A percentile compares a stretch with the other conserved stretches of the same genome.
These are phyloP conservation scores for Coenonympha glycerion DNA, from an alignment of 2,888 invertebrate species.

Conservation along the genomic window DNA sequence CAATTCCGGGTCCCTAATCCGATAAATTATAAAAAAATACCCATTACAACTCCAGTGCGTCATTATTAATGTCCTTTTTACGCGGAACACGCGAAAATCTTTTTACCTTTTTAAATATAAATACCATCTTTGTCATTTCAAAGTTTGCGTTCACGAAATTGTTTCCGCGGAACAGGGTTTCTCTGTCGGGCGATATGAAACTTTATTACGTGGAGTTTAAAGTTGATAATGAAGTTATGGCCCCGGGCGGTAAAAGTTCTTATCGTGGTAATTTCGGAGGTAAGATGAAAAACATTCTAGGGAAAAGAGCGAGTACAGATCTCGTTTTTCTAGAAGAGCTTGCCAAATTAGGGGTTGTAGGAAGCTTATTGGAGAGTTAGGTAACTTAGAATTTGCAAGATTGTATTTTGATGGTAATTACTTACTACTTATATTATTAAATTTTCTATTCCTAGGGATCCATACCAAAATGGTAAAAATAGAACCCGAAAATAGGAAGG, in stretches of 20 bases:
- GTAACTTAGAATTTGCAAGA: background rate
- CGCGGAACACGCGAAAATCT: slow-evolving; percentile 20
- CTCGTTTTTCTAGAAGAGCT: slow-evolving; percentile 11
- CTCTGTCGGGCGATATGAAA: slow-evolving; percentile 26
- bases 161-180: slow-evolving; percentile 31
- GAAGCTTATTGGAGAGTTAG: too few species aligned
- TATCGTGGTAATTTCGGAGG: slow-evolving; percentile 44
- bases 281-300: slow-evolving; percentile 41
- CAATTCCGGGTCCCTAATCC: background rate
- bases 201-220: slow-evolving; percentile 36
- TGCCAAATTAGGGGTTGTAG: background rate
- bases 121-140: slow-evolving; percentile 34
- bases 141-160: slow-evolving; percentile 29
- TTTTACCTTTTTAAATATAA: slow-evolving; percentile 26
- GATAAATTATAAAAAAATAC: slow-evolving; percentile 9
- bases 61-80: slow-evolving; percentile 19
- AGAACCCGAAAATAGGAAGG: too few species aligned
- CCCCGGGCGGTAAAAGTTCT: slow-evolving; percentile 37
- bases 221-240: slow-evolving; percentile 43
- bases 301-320: slow-evolving; percentile 25
- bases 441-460: too few species aligned
- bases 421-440: too few species aligned
- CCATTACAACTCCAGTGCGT: slow-evolving; percentile 11
- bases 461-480: too few species aligned
- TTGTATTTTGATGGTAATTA: too few species aligned